Conservation (phyloP, 2,888 invertebrate genomes). For the Andricus quercusramuli region DNA sequence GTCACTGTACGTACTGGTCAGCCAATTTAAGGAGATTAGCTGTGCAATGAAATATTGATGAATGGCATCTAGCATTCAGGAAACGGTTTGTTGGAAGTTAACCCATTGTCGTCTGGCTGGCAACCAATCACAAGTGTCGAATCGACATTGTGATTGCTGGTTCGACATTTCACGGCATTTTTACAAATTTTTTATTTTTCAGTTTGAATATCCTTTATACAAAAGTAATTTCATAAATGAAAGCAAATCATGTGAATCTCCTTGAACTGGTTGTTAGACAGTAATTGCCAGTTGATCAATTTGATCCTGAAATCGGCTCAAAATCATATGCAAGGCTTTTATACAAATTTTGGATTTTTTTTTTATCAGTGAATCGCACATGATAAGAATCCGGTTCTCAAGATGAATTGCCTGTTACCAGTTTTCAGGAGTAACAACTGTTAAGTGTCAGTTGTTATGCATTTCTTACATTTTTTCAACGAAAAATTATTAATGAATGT, state of each 20-base stretch:
- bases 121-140: conserved; percentile 23
- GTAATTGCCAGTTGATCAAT: too few relatives aligned
- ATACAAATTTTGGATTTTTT: too few relatives aligned
- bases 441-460: too few relatives aligned
- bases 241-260: not conserved
- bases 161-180: conserved; percentile 19
- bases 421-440: too few relatives aligned
- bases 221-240: not conserved
- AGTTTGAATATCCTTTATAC: not conserved
- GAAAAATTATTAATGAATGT: too few relatives aligned
- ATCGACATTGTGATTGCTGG: not conserved
- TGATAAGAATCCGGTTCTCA: too few relatives aligned
- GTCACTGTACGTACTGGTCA: conserved; percentile 29
- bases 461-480: too few relatives aligned
- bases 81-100: conserved; percentile 27
- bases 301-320: too few relatives aligned
- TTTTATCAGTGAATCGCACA: too few relatives aligned
- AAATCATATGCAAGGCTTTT: too few relatives aligned
- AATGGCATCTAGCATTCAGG: not conserved
- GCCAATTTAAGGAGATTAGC: conserved; percentile 40
- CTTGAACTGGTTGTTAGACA: conserved; percentile 40
- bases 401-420: too few relatives aligned
- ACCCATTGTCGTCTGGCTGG: conserved; percentile 9
- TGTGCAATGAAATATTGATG: conserved; percentile 22
- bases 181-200: not conserved